Percentiles rank a stretch among this genome's conserved stretches.
Conservation (phyloP, 2,113 vertebrate genomes). For the Cyprinodon variegatus region DNA sequence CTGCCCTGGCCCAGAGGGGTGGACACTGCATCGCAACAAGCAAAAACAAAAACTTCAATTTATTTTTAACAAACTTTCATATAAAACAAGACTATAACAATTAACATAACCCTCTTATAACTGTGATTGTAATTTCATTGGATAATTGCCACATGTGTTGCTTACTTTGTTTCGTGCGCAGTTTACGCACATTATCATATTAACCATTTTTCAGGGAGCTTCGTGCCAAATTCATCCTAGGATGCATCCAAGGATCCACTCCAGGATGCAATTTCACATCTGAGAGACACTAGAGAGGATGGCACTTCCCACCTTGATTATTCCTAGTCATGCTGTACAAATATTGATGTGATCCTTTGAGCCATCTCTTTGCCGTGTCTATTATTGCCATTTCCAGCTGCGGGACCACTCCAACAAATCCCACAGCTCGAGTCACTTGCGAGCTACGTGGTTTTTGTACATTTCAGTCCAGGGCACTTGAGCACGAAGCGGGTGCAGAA, state of each 20-base stretch:
- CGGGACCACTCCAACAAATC: slow-evolving; percentile 88
- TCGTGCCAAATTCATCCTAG: slow-evolving; percentile 71
- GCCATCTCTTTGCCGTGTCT: slow-evolving; percentile 86
- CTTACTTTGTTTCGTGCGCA: slow-evolving; percentile 48
- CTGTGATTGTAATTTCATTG: not conserved
- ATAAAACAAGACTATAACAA: not conserved
- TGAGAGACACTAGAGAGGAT: slow-evolving; percentile 86
- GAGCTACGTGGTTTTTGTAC: slow-evolving; percentile 82
- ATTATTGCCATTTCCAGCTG: slow-evolving; percentile 85
- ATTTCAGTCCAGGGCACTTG: slow-evolving; percentile 81
- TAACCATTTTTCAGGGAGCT: slow-evolving; percentile 55
- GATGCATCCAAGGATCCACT: slow-evolving; percentile 82
- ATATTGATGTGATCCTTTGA: slow-evolving; percentile 98
- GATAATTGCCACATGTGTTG: slow-evolving; percentile 16
- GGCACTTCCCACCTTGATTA: slow-evolving; percentile 91
- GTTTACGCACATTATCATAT: slow-evolving; percentile 58
- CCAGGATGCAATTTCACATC: slow-evolving; percentile 86
- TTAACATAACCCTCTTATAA: not conserved
- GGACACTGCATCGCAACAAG: slow-evolving; percentile 85
- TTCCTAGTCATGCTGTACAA: slow-evolving; percentile 99
- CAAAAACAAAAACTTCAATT: slow-evolving; percentile 24
- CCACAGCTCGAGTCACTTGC: slow-evolving; percentile 83
- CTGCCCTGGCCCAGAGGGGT: slow-evolving; percentile 98
- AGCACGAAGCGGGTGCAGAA: slow-evolving; percentile 82
- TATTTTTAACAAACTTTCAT: slow-evolving; percentile 36